Conservation (phyloP, 2,113 vertebrate genomes). For the Sigmodon hispidus region DNA sequence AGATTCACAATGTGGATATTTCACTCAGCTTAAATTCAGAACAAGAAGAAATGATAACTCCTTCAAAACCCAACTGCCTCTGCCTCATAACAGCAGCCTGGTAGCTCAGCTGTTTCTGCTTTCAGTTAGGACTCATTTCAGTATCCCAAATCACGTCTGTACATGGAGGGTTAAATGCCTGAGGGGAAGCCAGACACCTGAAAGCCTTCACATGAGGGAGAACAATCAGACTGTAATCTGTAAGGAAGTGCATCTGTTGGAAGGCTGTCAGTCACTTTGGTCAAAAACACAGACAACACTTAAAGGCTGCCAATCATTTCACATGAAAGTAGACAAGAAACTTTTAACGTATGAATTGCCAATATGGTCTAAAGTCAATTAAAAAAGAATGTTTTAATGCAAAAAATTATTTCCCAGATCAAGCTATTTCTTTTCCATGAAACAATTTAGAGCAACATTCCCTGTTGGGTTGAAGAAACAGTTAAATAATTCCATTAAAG, state of each 20-base stretch:
- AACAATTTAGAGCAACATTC: constrained; percentile 40
- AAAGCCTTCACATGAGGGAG: not conserved
- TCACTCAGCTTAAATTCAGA: constrained; percentile 4
- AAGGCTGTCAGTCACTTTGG: constrained; percentile 83
- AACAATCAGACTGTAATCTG: constrained; percentile 74
- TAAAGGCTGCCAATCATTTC: constrained; percentile 84
- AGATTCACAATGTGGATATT: constrained; percentile 54
- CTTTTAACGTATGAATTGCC: constrained; percentile 82
- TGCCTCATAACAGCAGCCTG: not conserved
- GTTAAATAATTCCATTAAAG: not conserved
- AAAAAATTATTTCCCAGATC: constrained; percentile 12
- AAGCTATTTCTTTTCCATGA: not conserved
- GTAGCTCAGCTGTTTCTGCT: not conserved
- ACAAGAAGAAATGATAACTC: not conserved
- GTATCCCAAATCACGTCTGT: not conserved
- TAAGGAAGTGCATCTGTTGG: constrained; percentile 72
- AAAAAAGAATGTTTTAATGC: constrained; percentile 51
- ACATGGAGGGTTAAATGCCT: constrained; percentile 19
- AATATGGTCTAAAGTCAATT: constrained; percentile 80
- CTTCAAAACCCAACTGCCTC: not conserved
- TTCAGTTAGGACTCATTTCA: not conserved
- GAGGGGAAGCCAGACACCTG: not conserved
- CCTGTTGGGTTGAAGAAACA: not conserved
- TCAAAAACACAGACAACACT: constrained; percentile 84
- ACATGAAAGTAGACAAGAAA: constrained; percentile 77